These are phyloP conservation scores for Anagyrus pseudococci DNA, from an alignment of 2,888 invertebrate species.

Conservation along the genomic window DNA sequence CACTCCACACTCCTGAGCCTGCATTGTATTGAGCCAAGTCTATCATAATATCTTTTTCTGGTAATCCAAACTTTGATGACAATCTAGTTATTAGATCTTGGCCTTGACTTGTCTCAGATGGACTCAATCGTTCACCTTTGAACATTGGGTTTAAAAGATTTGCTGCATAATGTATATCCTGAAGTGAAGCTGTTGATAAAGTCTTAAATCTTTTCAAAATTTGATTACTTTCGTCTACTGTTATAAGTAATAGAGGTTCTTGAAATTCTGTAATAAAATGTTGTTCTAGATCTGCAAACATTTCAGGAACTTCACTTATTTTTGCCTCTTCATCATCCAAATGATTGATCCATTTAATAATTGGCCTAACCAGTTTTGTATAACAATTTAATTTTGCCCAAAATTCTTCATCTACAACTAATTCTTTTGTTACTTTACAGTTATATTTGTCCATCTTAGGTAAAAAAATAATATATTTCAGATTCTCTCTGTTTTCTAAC, in stretches of 20 bases:
- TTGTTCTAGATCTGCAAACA: conserved; percentile 40
- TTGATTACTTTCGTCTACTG: conserved; percentile 38
- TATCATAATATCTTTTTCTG: conserved; percentile 35
- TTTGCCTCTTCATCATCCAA: conserved; percentile 41
- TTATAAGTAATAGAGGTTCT: conserved; percentile 30
- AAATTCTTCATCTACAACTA: conserved; percentile 39
- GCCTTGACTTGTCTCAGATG: conserved; percentile 40
- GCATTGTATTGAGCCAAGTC: conserved; percentile 39
- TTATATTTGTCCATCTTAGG: conserved; percentile 38
- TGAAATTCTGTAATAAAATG: conserved; percentile 40
- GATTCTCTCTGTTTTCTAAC: conserved; percentile 41
- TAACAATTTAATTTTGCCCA: conserved; percentile 38
- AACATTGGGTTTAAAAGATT: conserved; percentile 44
- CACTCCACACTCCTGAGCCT: conserved; percentile 38
- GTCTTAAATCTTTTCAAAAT: conserved; percentile 37
- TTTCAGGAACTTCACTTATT: conserved; percentile 42
- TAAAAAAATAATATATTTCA: conserved; percentile 42
- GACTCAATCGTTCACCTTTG: conserved; percentile 38
- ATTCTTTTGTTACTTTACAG: conserved; percentile 31
- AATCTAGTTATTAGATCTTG: conserved; percentile 40
- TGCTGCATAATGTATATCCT: conserved; percentile 43
- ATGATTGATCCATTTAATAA: conserved; percentile 39
- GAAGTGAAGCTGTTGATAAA: conserved; percentile 36
- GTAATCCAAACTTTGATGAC: conserved; percentile 36
- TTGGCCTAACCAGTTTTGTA: conserved; percentile 37